Evolutionary conservation across 2,113 vertebrate species (phyloP).

Genomic region (Halichoeres trimaculatus): DNA sequence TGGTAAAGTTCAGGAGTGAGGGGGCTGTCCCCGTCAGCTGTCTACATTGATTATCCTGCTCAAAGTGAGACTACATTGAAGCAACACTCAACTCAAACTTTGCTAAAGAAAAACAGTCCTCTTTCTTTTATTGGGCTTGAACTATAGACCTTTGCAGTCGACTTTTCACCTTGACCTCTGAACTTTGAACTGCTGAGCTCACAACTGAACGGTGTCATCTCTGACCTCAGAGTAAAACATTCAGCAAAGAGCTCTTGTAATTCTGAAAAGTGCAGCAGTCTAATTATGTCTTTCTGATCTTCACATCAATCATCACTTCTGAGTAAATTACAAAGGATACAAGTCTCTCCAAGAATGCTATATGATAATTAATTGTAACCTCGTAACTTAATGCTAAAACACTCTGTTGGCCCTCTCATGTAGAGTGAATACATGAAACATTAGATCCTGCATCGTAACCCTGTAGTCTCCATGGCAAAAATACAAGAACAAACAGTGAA

Average conservation of each 20-base stretch:
- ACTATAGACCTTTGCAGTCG: slow-evolving; percentile 27
- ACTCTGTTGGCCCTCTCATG: neutral
- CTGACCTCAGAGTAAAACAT: neutral
- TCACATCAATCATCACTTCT: neutral
- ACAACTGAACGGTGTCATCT: too few species aligned
- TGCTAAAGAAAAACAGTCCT: slow-evolving; percentile 1
- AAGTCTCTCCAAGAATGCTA: slow-evolving; percentile 11
- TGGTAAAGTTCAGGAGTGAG: neutral
- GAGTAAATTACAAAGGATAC: neutral
- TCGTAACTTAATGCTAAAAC: slow-evolving; percentile 16
- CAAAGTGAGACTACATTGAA: slow-evolving; percentile 11
- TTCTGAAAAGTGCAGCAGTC: neutral
- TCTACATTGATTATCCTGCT: slow-evolving; percentile 11
- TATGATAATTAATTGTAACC: slow-evolving; percentile 30
- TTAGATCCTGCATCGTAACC: neutral
- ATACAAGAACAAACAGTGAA: slow-evolving; percentile 7
- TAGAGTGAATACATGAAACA: slow-evolving; percentile 14
- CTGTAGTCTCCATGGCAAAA: slow-evolving; percentile 22
- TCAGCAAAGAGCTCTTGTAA: neutral
- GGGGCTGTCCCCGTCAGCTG: slow-evolving; percentile 1
- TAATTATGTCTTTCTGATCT: too few species aligned
- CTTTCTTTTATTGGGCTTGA: slow-evolving; percentile 40
- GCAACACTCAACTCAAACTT: slow-evolving; percentile 10
- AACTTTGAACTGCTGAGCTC: slow-evolving; percentile 14
- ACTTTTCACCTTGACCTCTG: slow-evolving; percentile 31